Conservation (phyloP, 2,797 vertebrate species). For the Characodon lateralis region DNA sequence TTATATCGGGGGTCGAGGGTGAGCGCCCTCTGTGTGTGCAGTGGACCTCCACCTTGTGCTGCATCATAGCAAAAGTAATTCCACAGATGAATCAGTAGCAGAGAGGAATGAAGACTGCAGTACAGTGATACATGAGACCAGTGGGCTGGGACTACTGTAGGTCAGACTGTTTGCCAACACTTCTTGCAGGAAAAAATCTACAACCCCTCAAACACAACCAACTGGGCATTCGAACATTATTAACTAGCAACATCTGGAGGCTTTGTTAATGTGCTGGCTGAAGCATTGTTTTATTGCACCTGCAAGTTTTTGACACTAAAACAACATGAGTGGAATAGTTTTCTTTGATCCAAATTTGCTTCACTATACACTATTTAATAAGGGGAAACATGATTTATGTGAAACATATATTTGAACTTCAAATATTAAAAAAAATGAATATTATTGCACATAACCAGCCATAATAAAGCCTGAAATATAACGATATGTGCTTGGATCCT, state of each 20-base stretch:
- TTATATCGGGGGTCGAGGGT: slow-evolving; percentile 63
- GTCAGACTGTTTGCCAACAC: slow-evolving; percentile 32
- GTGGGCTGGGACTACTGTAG: slow-evolving; percentile 12
- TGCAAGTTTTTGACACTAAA: background rate
- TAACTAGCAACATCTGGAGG: slow-evolving; percentile 18
- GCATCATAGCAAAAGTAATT: slow-evolving; percentile 68
- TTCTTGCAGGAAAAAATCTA: slow-evolving; percentile 32
- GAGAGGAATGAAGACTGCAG: slow-evolving; percentile 64
- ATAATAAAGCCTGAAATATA: background rate
- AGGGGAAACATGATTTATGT: background rate
- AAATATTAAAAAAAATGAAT: background rate
- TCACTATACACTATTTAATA: background rate
- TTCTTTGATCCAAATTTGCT: background rate
- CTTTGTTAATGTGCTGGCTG: background rate
- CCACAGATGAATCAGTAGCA: slow-evolving; percentile 66
- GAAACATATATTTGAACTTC: background rate
- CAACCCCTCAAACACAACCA: background rate
- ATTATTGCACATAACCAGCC: background rate
- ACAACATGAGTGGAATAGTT: background rate
- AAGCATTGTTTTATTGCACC: background rate
- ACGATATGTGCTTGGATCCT: background rate
- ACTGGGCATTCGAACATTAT: background rate
- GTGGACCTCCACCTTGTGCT: slow-evolving; percentile 36
- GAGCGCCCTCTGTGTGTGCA: slow-evolving; percentile 26
- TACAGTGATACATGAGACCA: slow-evolving; percentile 48